Percentiles rank a stretch among this genome's conserved stretches.
Evolutionary conservation across 2,113 vertebrate species (phyloP).

Genomic region (Etheostoma cragini): DNA sequence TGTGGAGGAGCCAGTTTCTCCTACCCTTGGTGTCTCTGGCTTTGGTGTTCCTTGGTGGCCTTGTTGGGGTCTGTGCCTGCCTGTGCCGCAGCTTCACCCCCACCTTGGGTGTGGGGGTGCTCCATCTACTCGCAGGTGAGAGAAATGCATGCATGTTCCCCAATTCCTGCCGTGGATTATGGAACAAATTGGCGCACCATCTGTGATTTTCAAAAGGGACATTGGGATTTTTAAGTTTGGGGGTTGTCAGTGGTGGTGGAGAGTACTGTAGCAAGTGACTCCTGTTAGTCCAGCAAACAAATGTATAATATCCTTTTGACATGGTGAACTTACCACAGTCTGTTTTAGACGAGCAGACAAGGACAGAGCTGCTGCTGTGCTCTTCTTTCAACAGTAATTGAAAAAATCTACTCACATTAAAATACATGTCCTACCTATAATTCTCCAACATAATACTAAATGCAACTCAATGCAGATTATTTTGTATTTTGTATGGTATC

Average conservation of each 20-base stretch:
- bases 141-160: not conserved
- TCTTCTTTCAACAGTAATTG: not conserved
- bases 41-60: conserved; percentile 92
- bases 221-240: not conserved
- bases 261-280: not conserved
- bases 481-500: too few relatives aligned
- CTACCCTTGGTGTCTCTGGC: conserved; percentile 94
- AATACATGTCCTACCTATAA: not conserved
- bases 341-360: not conserved
- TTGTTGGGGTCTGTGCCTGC: conserved; percentile 94
- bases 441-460: not conserved
- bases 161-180: not conserved
- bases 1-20: conserved; percentile 95
- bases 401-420: not conserved
- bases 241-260: not conserved
- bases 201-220: not conserved
- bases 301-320: not conserved
- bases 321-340: not conserved
- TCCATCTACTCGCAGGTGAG: conserved; percentile 95
- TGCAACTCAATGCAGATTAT: not conserved
- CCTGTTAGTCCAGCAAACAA: not conserved
- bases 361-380: not conserved
- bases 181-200: not conserved
- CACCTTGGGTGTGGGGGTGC: conserved; percentile 90
- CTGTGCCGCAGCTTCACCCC: conserved; percentile 95